Evolutionary conservation across 2,797 vertebrate species (phyloP), one percentile per base, ranked within the genome.

Genomic region (Echiichthys vipera): DNA sequence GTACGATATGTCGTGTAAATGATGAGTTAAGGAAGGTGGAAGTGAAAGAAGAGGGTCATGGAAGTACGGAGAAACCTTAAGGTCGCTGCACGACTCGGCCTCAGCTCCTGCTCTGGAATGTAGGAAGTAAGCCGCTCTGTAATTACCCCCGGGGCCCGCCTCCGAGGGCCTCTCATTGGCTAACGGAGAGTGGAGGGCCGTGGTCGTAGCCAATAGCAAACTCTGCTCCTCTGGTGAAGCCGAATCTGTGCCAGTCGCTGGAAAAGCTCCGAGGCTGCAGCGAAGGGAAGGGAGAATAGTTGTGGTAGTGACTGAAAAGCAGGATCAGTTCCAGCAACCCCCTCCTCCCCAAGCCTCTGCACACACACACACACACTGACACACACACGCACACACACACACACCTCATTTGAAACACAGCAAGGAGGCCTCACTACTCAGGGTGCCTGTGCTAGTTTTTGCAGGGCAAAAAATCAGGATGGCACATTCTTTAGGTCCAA

Each of bases 91-190:
- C 45, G 56, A 30, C 81, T 71, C 50, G 65, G 71, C 74, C 81
- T 84, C 83, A 55, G 75, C 55, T 15, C 79, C 78, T 73, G 51
- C 81, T 88, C 56, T 84, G 91, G 89, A 92, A 92, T 91, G 90
- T 77, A 82, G 84, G 84, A 84, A 88, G 85, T 84, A 50, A 87
- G 69, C 71, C 72, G 17, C 83, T 83, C 86, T 93, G 88, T 93
- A 92, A 93, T 93, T 90, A 91, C 65, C 61, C 39, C 30, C 17
- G 49, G n/a, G 62, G 40, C 63, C 72, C 5, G 54, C 85, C 84
- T 47, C 50, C 43, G 2, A 0, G 7, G 17, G 1, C 10, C 54
- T 70, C 62, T 66, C 25, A 89, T 89, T 92, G 92, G 91, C 76
- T 40, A 5, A 22, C 27, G 24, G 54, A 47, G 53, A 30, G 22